These are phyloP conservation scores for Maconellicoccus hirsutus DNA, from an alignment of 1,140 invertebrate species.

Conservation along the genomic window DNA sequence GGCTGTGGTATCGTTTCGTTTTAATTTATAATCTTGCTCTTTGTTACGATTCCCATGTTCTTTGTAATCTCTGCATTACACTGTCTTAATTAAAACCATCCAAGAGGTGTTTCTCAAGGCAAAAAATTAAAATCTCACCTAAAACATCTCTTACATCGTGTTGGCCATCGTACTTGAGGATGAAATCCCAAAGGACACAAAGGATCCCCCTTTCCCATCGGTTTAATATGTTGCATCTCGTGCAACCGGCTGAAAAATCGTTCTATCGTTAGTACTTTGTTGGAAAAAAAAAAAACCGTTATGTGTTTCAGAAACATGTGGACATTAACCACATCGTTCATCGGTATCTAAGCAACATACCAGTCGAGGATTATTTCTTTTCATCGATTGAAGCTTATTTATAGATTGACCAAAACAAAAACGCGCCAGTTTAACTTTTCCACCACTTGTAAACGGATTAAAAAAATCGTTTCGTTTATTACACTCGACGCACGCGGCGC, in stretches of 20 bases:
- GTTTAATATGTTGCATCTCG: constrained; percentile 68
- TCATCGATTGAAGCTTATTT: background rate
- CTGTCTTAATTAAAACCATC: too few species aligned
- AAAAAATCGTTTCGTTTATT: too few species aligned
- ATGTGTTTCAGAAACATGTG: background rate
- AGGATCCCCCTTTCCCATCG: constrained; percentile 68
- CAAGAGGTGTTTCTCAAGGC: too few species aligned
- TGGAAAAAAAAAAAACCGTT: too few species aligned
- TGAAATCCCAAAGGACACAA: constrained; percentile 85
- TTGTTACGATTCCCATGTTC: constrained; percentile 63
- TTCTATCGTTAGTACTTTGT: too few species aligned
- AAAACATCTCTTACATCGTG: constrained; percentile 83
- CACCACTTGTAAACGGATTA: background rate
- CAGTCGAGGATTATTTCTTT: background rate
- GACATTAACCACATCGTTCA: background rate
- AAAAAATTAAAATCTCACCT: constrained; percentile 47
- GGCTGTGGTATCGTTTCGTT: constrained; percentile 53
- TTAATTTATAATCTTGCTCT: constrained; percentile 38
- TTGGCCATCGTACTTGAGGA: constrained; percentile 85
- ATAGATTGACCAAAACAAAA: background rate
- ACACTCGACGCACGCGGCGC: too few species aligned
- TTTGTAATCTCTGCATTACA: constrained; percentile 62
- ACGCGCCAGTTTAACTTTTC: background rate
- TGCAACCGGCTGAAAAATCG: background rate
- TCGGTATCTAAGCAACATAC: background rate